Evolutionary conservation across 2,113 vertebrate genomes (phyloP).

Genomic region (Chionomys nivalis): DNA sequence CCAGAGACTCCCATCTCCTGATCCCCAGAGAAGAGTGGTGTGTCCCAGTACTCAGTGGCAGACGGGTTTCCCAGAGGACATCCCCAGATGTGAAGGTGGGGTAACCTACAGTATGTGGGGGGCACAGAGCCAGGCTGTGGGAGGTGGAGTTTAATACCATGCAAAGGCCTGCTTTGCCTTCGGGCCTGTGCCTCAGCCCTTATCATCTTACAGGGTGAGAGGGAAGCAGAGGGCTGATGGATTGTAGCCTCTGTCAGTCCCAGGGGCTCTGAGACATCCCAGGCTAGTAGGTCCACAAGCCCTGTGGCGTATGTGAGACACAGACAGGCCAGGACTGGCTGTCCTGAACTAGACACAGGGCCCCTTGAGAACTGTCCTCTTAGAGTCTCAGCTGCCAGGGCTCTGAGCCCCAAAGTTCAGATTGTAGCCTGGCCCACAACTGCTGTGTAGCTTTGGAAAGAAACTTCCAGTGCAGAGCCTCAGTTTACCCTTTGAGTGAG

Average conservation of each 20-base stretch:
- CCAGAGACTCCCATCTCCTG: background rate
- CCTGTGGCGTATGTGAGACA: fast-evolving
- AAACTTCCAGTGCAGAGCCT: background rate
- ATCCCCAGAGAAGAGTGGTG: background rate
- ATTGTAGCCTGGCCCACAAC: background rate
- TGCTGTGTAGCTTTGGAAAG: background rate
- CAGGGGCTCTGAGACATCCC: background rate
- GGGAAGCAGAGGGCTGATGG: conserved; percentile 14
- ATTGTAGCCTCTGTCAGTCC: background rate
- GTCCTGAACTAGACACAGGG: background rate
- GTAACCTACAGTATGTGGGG: background rate
- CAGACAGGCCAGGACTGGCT: background rate
- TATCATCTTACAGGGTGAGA: background rate
- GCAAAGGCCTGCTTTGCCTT: background rate
- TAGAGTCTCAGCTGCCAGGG: background rate
- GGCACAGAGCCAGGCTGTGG: background rate
- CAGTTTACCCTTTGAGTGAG: background rate
- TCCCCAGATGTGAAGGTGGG: background rate
- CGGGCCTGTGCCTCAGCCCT: background rate
- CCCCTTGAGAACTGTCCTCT: too few species aligned
- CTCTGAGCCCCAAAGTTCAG: background rate
- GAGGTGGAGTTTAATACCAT: background rate
- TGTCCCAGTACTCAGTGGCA: background rate
- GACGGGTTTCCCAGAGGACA: background rate
- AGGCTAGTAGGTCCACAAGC: background rate